Evolutionary conservation across 2,888 invertebrate genomes (phyloP), one percentile per base, ranked within the genome.

Genomic region (Latrodectus hesperus): DNA sequence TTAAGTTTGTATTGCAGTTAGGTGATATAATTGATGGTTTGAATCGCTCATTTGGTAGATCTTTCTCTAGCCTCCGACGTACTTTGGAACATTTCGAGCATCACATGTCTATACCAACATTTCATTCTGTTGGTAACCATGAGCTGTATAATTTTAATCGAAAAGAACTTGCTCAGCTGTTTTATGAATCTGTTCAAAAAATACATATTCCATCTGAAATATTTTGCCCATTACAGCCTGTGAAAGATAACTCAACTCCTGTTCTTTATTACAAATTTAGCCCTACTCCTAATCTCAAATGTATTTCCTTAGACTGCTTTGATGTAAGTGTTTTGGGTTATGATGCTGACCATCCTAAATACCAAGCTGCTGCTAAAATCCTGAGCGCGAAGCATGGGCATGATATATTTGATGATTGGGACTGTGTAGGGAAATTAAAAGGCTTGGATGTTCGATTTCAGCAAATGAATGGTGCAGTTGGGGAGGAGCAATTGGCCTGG

Each of bases 1-100:
- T 91, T 0, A 81, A 90, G 5, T 92, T 92, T 90, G 91, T 92
- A 12, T 86, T 93, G 5, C 92, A 93, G 73, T 90, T 93, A 49
- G 93, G 93, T n/a, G 93, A 93, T 90, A 84, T 92, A 6, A 91
- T 93, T 72, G 93, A 93, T 90, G 92, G 92, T 0, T 86, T 90
- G 38, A 92, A 91, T 89, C 90, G 90, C 67, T 83, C 83, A 6
- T 91, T 91, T 87, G 86, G 90, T 10, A 84, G 88, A 11, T 89
- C 90, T 17, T 79, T 90, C 8, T 70, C 55, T 6, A 91, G 92
- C n/a, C 77, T 92, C 11, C 78, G 89, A n/a, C 89, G 90, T 51
- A 90, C 91, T 10, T 73, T 92, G 49, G 89, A 90, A n/a, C 90
- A 90, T 11, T 91, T 92, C 80, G 89, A 90, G 26, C 51, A 85